Conservation (phyloP, 2,888 invertebrate species). For the Kuschelorhynchus macadamiae region DNA sequence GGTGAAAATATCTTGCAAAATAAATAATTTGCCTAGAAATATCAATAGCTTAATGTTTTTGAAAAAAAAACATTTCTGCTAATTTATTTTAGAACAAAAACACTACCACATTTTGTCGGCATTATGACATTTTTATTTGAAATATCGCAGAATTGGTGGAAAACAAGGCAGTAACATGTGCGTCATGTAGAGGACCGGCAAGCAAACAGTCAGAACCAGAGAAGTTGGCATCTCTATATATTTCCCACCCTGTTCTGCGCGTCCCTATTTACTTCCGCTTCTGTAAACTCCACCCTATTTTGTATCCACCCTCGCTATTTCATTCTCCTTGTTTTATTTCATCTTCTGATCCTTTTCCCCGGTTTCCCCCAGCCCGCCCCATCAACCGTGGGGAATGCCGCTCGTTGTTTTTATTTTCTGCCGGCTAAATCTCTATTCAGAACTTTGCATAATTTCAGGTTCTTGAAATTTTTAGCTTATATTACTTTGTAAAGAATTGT, state of each 20-base stretch:
- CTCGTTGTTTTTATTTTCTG: conserved; percentile 62
- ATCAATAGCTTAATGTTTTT: too few species aligned
- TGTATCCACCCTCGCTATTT: conserved; percentile 70
- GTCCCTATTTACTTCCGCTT: conserved; percentile 74
- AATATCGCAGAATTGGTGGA: conserved; percentile 45
- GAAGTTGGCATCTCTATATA: conserved; percentile 64
- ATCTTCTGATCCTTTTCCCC: conserved; percentile 67
- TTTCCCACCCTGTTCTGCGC: conserved; percentile 65
- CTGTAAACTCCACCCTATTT: conserved; percentile 70
- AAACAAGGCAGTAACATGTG: conserved; percentile 52
- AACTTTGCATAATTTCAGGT: conserved; percentile 68
- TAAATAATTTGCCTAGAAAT: too few species aligned
- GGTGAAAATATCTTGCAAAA: too few species aligned
- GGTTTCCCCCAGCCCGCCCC: conserved; percentile 33
- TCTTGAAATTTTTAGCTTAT: conserved; percentile 50
- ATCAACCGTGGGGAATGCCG: conserved; percentile 35
- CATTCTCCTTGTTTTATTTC: conserved; percentile 70
- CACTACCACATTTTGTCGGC: conserved; percentile 11
- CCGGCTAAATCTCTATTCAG: conserved; percentile 63
- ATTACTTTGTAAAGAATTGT: conserved; percentile 35
- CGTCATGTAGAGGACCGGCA: conserved; percentile 55
- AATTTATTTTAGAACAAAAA: conserved; percentile 3
- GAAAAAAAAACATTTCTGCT: not conserved
- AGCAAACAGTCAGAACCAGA: conserved; percentile 60
- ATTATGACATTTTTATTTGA: conserved; percentile 36